Percentiles rank a stretch among this genome's conserved stretches.
These are phyloP conservation scores for Maccullochella peelii DNA, from an alignment of 2,113 vertebrate genomes.

Conservation along the genomic window DNA sequence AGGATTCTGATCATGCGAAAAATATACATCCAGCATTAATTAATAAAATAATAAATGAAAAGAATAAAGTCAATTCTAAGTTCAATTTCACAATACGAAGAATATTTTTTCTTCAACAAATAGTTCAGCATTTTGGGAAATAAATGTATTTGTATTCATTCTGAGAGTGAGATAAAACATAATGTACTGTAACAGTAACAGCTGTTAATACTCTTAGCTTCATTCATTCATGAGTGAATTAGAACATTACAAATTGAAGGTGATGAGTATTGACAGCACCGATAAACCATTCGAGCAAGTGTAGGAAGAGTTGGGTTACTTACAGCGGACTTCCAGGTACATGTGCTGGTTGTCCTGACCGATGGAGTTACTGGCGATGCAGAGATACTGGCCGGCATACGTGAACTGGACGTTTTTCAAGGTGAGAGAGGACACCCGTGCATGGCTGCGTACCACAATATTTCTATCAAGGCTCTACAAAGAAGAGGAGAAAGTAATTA, in stretches of 20 bases:
- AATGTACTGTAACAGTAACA: background rate
- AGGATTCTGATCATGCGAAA: background rate
- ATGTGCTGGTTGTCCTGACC: conserved; percentile 92
- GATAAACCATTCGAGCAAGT: no score
- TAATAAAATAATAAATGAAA: background rate
- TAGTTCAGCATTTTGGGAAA: background rate
- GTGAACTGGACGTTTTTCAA: conserved; percentile 96
- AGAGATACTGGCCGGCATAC: conserved; percentile 94
- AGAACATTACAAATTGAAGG: background rate
- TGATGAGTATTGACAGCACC: background rate
- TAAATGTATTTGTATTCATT: background rate
- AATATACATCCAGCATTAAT: background rate
- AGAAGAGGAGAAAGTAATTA: conserved; percentile 30
- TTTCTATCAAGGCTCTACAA: conserved; percentile 91
- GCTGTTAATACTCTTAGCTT: background rate
- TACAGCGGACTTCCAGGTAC: conserved; percentile 98
- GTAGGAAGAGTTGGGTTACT: conserved; percentile 67
- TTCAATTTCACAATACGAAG: background rate
- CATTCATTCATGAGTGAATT: background rate
- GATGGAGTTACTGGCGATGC: conserved; percentile 95
- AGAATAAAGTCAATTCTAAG: background rate
- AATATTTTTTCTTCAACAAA: background rate
- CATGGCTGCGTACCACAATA: conserved; percentile 91
- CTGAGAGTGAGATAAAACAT: background rate
- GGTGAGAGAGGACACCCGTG: conserved; percentile 93